Conservation (phyloP, 2,113 vertebrate genomes). For the Lethenteron camtschaticum region DNA sequence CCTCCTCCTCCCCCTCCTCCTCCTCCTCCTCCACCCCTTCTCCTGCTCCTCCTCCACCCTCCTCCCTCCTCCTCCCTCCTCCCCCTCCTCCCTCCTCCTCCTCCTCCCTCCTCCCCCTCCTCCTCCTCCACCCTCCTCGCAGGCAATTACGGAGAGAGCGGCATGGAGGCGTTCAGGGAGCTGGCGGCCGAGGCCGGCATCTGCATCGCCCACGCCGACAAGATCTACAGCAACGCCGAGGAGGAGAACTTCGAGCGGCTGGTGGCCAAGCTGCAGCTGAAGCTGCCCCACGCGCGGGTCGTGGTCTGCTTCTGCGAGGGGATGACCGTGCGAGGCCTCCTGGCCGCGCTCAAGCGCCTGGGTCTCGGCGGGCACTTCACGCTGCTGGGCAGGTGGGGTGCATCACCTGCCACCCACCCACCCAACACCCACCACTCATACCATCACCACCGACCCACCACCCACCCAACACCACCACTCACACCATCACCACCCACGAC, state of each 20-base stretch:
- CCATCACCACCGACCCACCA: background rate
- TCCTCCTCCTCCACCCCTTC: too few relatives aligned
- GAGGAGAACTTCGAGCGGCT: slow-evolving; percentile 86
- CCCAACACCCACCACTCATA: slow-evolving; percentile 1
- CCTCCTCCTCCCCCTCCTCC: background rate
- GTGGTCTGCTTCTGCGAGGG: slow-evolving; percentile 95
- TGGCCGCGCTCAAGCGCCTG: slow-evolving; percentile 78
- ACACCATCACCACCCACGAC: background rate
- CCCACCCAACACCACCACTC: too few relatives aligned
- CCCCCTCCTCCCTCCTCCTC: too few relatives aligned
- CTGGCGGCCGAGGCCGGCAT: slow-evolving; percentile 73
- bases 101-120: too few relatives aligned
- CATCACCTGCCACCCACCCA: slow-evolving; percentile 4
- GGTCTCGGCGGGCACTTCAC: slow-evolving; percentile 67
- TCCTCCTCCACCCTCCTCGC: slow-evolving; percentile 6
- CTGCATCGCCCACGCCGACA: slow-evolving; percentile 91
- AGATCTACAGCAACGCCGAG: slow-evolving; percentile 92
- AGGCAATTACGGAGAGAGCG: slow-evolving; percentile 96
- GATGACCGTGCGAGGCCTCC: slow-evolving; percentile 78
- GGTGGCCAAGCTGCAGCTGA: slow-evolving; percentile 59
- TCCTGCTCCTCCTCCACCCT: too few relatives aligned
- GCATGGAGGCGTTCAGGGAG: slow-evolving; percentile 98
- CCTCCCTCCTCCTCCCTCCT: too few relatives aligned
- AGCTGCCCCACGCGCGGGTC: slow-evolving; percentile 74
- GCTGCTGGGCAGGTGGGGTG: slow-evolving; percentile 72